These are phyloP conservation scores for Muraenolepis orangiensis DNA, from an alignment of 2,797 vertebrate species.

Conservation along the genomic window DNA sequence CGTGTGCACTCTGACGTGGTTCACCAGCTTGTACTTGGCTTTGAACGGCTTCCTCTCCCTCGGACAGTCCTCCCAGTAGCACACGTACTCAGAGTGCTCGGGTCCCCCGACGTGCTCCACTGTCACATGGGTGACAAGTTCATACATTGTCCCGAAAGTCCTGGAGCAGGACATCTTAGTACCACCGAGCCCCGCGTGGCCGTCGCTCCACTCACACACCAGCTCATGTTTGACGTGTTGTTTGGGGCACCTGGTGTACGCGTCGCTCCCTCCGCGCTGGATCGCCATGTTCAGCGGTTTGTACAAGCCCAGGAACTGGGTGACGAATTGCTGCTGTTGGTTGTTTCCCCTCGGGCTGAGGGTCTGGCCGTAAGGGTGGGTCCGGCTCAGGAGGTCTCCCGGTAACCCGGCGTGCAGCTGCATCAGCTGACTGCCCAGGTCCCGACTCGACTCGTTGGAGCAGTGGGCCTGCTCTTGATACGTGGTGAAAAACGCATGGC, in stretches of 20 bases:
- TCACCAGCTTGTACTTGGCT: constrained; percentile 77
- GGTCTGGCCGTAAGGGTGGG: constrained; percentile 69
- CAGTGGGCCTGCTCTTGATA: constrained; percentile 77
- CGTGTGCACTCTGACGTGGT: constrained; percentile 72
- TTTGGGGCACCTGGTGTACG: constrained; percentile 75
- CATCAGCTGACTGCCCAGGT: constrained; percentile 73
- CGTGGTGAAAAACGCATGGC: constrained; percentile 69
- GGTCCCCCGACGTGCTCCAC: constrained; percentile 76
- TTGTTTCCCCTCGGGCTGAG: constrained; percentile 68
- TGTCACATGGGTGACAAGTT: constrained; percentile 79
- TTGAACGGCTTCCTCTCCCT: constrained; percentile 72
- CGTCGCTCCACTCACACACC: constrained; percentile 76
- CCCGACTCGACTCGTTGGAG: constrained; percentile 64
- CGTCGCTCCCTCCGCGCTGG: constrained; percentile 67
- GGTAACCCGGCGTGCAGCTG: constrained; percentile 70
- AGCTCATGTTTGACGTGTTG: constrained; percentile 71
- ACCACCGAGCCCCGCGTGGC: constrained; percentile 65
- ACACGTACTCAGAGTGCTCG: constrained; percentile 69
- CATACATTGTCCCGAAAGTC: constrained; percentile 78
- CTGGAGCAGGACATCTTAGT: constrained; percentile 70
- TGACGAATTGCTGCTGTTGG: constrained; percentile 73
- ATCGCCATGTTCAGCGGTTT: constrained; percentile 73
- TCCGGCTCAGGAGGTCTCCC: constrained; percentile 71
- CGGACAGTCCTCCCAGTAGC: constrained; percentile 74
- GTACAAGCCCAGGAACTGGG: constrained; percentile 72